Conservation (phyloP, 2,113 vertebrate species). For the Alectura lathami region DNA sequence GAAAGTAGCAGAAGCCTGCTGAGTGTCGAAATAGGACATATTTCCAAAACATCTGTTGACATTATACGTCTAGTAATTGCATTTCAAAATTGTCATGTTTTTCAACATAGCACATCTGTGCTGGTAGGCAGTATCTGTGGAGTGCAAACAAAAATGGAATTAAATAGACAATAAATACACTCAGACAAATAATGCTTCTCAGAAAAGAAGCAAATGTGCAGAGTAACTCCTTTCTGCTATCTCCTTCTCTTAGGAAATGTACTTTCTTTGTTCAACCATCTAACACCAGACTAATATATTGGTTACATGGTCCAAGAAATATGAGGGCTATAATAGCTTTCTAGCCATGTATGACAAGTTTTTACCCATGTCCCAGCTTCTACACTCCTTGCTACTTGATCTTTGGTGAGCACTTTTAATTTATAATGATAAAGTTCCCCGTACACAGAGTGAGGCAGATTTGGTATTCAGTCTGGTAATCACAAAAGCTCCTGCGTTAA, state of each 20-base stretch:
- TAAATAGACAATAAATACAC: constrained; percentile 42
- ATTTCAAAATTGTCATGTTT: constrained; percentile 64
- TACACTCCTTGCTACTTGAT: background rate
- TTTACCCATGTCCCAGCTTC: background rate
- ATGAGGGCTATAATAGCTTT: background rate
- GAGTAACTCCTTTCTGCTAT: background rate
- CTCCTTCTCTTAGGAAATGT: background rate
- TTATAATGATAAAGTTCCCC: rapidly evolving
- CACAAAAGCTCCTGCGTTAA: background rate
- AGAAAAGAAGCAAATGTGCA: background rate
- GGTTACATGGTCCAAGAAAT: background rate
- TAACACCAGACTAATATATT: background rate
- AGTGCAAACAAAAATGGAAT: constrained; percentile 54
- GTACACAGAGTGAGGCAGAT: background rate
- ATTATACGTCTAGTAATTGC: background rate
- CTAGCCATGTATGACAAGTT: background rate
- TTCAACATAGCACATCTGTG: constrained; percentile 67
- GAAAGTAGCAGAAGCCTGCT: constrained; percentile 1
- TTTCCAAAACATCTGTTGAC: constrained; percentile 64
- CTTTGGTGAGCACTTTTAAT: background rate
- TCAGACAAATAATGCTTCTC: constrained; percentile 11
- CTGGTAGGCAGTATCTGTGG: constrained; percentile 29
- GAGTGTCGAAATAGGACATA: constrained; percentile 4
- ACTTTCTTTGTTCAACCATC: background rate
- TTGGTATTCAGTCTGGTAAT: background rate